Evolutionary conservation across 92 coral and sea anemone genomes (phyloP).

Genomic region (Phenganax stokvisi): DNA sequence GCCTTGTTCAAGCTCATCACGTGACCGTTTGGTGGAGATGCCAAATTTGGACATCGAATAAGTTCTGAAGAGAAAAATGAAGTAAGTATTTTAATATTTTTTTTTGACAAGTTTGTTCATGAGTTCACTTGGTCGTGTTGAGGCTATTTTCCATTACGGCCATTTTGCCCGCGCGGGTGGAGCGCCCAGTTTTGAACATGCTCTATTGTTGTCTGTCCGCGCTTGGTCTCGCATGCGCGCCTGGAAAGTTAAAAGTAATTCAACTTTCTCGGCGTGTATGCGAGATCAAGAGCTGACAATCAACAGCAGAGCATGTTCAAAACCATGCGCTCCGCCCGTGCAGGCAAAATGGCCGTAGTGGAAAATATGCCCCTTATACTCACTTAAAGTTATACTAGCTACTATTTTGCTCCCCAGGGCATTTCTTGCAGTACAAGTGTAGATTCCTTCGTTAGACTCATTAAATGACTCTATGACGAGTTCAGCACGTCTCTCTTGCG

Average conservation of each 20-base stretch:
- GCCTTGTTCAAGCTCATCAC: conserved; percentile 1
- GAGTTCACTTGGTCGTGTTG: no score
- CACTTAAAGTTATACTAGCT: conserved; percentile 11
- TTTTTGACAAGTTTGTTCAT: background rate
- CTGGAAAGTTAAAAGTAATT: no score
- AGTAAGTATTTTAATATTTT: background rate
- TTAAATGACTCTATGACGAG: conserved; percentile 2
- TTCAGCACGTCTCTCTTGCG: background rate
- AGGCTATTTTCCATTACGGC: no score
- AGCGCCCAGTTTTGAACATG: no score
- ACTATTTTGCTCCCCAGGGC: conserved; percentile 1
- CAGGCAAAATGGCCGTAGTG: no score
- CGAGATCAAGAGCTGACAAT: background rate
- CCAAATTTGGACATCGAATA: conserved; percentile 12
- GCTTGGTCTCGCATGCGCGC: no score
- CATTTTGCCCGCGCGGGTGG: no score
- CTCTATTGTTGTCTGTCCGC: no score
- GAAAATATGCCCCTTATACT: background rate
- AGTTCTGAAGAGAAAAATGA: conserved; percentile 3
- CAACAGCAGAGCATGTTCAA: no score
- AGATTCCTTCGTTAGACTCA: conserved; percentile 17
- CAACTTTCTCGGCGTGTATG: no score
- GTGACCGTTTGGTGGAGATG: conserved; percentile 24
- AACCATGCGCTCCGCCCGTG: no score
- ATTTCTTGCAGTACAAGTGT: conserved; percentile 23